Conservation (phyloP, 1,140 invertebrate species). For the Bombus confusus region DNA sequence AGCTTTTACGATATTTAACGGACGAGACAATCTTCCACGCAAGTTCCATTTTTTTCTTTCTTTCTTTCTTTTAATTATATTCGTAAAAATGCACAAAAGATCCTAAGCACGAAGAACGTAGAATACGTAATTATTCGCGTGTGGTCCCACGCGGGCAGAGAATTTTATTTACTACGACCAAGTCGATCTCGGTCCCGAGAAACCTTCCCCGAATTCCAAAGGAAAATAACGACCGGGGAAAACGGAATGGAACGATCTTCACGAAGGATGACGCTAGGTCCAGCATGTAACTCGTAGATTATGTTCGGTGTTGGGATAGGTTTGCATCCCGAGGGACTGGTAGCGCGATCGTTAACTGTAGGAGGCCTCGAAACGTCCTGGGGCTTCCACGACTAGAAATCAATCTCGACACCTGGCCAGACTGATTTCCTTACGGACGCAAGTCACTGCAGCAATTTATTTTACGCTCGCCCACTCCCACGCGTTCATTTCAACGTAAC, state of each 20-base stretch:
- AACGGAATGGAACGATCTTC: too few relatives aligned
- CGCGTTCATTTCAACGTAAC: background rate
- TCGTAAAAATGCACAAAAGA: too few relatives aligned
- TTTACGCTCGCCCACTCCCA: conserved; percentile 5
- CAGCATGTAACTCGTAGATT: conserved; percentile 62
- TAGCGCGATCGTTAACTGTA: conserved; percentile 63
- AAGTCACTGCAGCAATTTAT: conserved; percentile 43
- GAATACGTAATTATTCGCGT: too few relatives aligned
- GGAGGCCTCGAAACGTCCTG: conserved; percentile 67
- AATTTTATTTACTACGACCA: too few relatives aligned
- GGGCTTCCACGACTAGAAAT: conserved; percentile 48
- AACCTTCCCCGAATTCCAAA: too few relatives aligned
- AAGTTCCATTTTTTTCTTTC: too few relatives aligned
- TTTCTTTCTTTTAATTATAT: too few relatives aligned
- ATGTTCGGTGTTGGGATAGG: conserved; percentile 50
- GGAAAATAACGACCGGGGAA: too few relatives aligned
- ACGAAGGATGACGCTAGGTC: conserved; percentile 9
- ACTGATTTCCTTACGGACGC: conserved; percentile 37
- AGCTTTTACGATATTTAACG: too few relatives aligned
- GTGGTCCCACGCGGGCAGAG: too few relatives aligned
- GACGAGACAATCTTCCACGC: too few relatives aligned
- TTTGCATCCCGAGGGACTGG: conserved; percentile 56
- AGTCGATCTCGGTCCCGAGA: rapidly evolving
- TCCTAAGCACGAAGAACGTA: too few relatives aligned
- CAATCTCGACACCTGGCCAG: conserved; percentile 69